Evolutionary conservation across 2,888 invertebrate genomes (phyloP), one percentile per base, ranked within the genome.

Genomic region (Caenorhabditis sp.): DNA sequence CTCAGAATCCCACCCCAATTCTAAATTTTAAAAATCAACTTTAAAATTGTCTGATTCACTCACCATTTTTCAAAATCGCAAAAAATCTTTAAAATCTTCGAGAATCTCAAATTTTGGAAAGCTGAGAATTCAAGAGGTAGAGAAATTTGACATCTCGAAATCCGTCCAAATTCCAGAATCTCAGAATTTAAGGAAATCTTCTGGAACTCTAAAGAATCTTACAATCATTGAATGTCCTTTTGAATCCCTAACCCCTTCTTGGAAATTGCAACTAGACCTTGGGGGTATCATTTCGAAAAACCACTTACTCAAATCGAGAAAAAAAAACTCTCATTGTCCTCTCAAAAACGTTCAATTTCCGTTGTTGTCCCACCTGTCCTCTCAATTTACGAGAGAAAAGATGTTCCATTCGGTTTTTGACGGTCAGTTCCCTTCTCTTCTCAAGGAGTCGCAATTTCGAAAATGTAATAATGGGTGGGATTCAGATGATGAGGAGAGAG

Each of bases 381-480:
- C 66, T 66, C 75, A 66, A 66, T 75, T 75, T 68, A 26, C 73
- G 28, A 38, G 38, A 10, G n/a, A 31, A 31, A 31, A 31, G 28
- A n/a, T 64, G 66, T 68, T 54, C 47, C 28, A 54, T 51, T 51
- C 51, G 38, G n/a, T 66, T 59, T 77, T 77, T 77, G 77, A 77
- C 63, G 77, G 77, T 77, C 77, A 77, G 63, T 77, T 68, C 24
- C 10, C 28, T 6, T 16, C 28, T 28, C 38, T 49, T 28, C 47
- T 16, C 35, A 54, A 58, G 22, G 54, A 44, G 76, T 77, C 69
- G 76, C 76, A 76, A 73, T 49, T 49, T 63, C 38, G 16, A 63
- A 72, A 73, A 74, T 74, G 59, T 76, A 76, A 76, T 76, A 76
- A 76, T 58, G 63, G 74, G 63, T 49, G 51, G 44, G 28, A 66